These are phyloP conservation scores for Cacajao melanocephalus DNA, from an alignment of 2,797 vertebrate genomes.

Conservation along the genomic window DNA sequence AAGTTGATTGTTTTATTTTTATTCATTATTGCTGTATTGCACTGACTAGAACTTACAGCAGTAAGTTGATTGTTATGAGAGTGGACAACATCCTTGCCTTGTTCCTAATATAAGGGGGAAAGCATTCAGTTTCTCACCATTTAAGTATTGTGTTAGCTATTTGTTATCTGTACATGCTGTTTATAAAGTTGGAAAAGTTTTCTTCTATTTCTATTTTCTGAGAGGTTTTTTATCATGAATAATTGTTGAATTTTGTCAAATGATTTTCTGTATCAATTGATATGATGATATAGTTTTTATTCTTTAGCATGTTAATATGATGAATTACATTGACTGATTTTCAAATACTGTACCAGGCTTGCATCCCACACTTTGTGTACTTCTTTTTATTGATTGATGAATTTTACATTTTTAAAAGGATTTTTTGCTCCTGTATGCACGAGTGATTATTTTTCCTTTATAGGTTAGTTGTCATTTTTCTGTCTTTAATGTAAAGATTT, in stretches of 20 bases:
- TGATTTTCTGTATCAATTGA: neutral
- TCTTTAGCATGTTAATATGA: neutral
- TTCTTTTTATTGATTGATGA: neutral
- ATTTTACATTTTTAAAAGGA: neutral
- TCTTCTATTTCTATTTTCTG: neutral
- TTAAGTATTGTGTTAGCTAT: neutral
- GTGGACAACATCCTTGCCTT: neutral
- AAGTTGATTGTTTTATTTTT: neutral
- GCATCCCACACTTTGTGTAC: neutral
- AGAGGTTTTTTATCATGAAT: neutral
- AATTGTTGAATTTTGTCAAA: neutral
- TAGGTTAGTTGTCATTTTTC: neutral
- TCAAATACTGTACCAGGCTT: neutral
- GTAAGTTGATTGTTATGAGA: neutral
- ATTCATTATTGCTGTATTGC: neutral
- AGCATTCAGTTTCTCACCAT: neutral
- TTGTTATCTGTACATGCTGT: neutral
- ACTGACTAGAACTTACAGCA: neutral
- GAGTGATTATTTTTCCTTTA: neutral
- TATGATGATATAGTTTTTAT: neutral
- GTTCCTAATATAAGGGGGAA: neutral
- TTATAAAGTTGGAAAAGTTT: neutral
- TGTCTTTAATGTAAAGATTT: neutral
- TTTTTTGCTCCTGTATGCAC: neutral
- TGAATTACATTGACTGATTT: neutral